A percentile compares a stretch with the other conserved stretches of the same genome.
Evolutionary conservation across 2,113 vertebrate genomes (phyloP).

Genomic region (Catharus minimus): DNA sequence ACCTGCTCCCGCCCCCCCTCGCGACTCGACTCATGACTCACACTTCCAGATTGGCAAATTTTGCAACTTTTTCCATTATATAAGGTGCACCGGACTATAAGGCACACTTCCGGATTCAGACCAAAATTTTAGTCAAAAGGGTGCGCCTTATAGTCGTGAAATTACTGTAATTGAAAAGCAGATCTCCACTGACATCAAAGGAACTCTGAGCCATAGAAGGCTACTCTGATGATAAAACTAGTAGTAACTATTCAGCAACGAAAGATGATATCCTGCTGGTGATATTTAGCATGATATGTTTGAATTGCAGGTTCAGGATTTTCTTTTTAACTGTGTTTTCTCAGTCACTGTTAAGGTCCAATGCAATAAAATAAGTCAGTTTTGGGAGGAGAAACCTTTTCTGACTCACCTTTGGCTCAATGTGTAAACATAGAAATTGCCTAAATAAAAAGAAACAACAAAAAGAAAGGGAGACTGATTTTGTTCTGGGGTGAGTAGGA

Average conservation of each 20-base stretch:
- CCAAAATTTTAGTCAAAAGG: too few relatives aligned
- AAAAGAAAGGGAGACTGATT: not conserved
- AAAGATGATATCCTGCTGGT: not conserved
- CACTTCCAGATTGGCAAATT: too few relatives aligned
- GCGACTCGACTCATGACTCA: too few relatives aligned
- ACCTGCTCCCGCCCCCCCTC: too few relatives aligned
- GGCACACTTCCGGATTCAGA: too few relatives aligned
- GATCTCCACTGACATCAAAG: conserved; percentile 27
- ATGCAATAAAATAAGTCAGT: not conserved
- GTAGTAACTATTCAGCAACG: not conserved
- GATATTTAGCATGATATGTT: not conserved
- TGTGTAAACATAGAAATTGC: not conserved
- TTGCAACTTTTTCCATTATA: too few relatives aligned
- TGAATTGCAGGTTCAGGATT: not conserved
- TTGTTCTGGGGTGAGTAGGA: not conserved
- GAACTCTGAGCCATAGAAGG: not conserved
- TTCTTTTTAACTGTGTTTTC: not conserved
- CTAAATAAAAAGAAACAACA: not conserved
- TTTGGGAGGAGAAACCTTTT: not conserved
- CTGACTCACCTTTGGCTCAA: not conserved
- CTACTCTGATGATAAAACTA: not conserved
- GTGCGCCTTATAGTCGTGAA: too few relatives aligned
- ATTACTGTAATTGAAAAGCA: not conserved
- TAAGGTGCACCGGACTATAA: too few relatives aligned
- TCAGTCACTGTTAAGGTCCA: not conserved